Conservation (phyloP, 2,888 invertebrate genomes). For the Carcina quercana region DNA sequence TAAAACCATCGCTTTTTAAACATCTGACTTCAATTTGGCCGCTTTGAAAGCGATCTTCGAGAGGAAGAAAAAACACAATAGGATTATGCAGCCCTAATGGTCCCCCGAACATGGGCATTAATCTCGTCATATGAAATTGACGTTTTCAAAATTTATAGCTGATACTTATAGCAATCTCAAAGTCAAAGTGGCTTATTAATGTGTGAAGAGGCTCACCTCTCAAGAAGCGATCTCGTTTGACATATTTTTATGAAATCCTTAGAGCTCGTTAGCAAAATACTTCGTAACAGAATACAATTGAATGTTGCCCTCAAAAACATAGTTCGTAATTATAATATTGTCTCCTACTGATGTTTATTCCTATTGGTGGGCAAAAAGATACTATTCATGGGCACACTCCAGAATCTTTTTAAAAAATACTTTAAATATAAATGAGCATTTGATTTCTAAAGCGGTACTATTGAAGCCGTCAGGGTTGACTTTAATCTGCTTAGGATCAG, state of each 20-base stretch:
- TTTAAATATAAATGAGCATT: slow-evolving; percentile 41
- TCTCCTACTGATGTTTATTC: slow-evolving; percentile 33
- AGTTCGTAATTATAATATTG: slow-evolving; percentile 54
- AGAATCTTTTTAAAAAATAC: slow-evolving; percentile 29
- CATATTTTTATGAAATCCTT: slow-evolving; percentile 59
- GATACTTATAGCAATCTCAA: slow-evolving; percentile 53
- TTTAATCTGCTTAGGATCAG: slow-evolving; percentile 60
- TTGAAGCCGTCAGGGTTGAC: slow-evolving; percentile 46
- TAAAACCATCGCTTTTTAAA: slow-evolving; percentile 48
- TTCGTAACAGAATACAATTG: slow-evolving; percentile 67
- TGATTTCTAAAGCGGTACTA: slow-evolving; percentile 31
- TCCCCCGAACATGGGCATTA: slow-evolving; percentile 69
- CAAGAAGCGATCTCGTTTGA: slow-evolving; percentile 39
- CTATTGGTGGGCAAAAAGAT: slow-evolving; percentile 34
- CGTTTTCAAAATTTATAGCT: slow-evolving; percentile 66
- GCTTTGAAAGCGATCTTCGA: slow-evolving; percentile 44
- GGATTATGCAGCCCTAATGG: slow-evolving; percentile 68
- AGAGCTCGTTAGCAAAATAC: slow-evolving; percentile 62
- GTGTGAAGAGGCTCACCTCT: slow-evolving; percentile 69
- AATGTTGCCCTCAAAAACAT: slow-evolving; percentile 63
- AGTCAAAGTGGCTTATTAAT: slow-evolving; percentile 69
- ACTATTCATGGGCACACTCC: slow-evolving; percentile 32
- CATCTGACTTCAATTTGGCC: slow-evolving; percentile 57
- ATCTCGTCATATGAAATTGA: slow-evolving; percentile 71
- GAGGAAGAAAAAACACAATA: slow-evolving; percentile 60